Evolutionary conservation across 2,888 invertebrate species (phyloP).

Genomic region (Cistogaster globosa): DNA sequence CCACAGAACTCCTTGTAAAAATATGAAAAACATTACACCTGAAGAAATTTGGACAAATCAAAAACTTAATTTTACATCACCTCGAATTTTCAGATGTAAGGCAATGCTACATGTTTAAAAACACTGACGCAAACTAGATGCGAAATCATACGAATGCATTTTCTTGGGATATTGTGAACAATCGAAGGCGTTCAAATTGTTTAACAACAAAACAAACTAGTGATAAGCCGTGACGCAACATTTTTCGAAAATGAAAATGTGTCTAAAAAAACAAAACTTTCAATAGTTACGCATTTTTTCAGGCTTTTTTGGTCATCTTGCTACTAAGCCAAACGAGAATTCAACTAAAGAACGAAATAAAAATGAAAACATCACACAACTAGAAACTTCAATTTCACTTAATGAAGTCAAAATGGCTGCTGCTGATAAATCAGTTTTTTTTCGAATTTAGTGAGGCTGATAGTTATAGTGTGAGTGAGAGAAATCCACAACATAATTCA

Average conservation of each 20-base stretch:
- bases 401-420: background rate
- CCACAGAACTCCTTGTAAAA: background rate
- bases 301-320: background rate
- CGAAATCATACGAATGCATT: no score
- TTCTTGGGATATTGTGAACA: no score
- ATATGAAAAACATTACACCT: conserved; percentile 21
- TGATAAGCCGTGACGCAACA: no score
- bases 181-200: background rate
- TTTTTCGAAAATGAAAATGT: no score
- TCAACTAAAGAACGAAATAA: no score
- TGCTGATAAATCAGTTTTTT: background rate
- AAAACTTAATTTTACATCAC: conserved; percentile 32
- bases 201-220: no score
- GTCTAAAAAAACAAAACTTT: background rate
- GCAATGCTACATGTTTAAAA: conserved; percentile 12
- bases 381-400: no score
- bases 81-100: conserved; percentile 52
- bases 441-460: background rate
- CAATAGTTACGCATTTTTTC: background rate
- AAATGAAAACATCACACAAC: no score
- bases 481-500: background rate
- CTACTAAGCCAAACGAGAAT: no score
- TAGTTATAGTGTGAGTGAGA: background rate
- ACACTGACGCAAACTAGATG: no score
- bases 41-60: conserved; percentile 49